These are phyloP conservation scores for Oligia strigilis DNA, from an alignment of 2,888 invertebrate species.

Conservation along the genomic window DNA sequence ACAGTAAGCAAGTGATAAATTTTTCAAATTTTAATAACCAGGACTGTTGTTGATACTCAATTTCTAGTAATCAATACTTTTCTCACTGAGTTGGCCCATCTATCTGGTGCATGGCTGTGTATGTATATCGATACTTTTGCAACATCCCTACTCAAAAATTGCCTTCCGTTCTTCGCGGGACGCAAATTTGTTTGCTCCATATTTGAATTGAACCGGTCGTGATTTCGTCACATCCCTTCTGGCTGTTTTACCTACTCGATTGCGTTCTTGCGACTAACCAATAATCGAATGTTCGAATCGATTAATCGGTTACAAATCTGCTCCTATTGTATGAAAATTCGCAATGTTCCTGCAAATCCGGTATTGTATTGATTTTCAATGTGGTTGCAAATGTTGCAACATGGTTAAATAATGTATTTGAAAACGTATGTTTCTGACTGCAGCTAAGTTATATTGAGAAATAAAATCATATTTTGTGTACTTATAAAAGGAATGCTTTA, in stretches of 20 bases:
- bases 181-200: conserved; percentile 79
- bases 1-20: too few relatives aligned
- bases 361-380: conserved; percentile 52
- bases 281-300: conserved; percentile 58
- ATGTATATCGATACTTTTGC: conserved; percentile 30
- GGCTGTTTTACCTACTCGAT: conserved; percentile 35
- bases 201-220: conserved; percentile 69
- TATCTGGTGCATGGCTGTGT: neutral
- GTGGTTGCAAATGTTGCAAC: conserved; percentile 45
- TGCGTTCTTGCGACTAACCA: conserved; percentile 37
- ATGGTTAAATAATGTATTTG: conserved; percentile 28
- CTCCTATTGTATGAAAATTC: conserved; percentile 59
- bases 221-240: conserved; percentile 65
- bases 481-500: neutral
- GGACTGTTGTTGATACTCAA: neutral
- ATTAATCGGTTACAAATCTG: conserved; percentile 59
- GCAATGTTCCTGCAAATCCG: conserved; percentile 44
- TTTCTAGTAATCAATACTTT: neutral
- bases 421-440: neutral
- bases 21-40: too few relatives aligned
- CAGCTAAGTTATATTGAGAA: neutral
- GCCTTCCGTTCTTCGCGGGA: conserved; percentile 79
- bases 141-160: conserved; percentile 73
- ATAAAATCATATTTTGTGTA: neutral
- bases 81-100: neutral